Percentiles rank a stretch among this genome's conserved stretches.
Conservation (phyloP, 2,113 vertebrate species). For the Corythornis madagascariensis region DNA sequence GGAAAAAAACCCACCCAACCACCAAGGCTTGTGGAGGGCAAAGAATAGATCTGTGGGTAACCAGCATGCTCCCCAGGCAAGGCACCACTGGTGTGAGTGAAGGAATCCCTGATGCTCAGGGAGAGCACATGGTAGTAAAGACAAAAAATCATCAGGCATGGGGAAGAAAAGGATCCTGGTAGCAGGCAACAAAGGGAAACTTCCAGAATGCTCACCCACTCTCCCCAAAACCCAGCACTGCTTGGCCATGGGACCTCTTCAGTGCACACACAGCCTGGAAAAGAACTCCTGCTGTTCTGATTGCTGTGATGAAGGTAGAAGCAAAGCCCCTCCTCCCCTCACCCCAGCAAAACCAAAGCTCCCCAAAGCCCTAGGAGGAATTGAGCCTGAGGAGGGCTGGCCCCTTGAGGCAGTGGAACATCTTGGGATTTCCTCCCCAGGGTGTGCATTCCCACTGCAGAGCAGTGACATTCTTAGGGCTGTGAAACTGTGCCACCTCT, state of each 20-base stretch:
- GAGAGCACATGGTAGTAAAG: not conserved
- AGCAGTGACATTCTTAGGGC: conserved; percentile 9
- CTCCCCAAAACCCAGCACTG: not conserved
- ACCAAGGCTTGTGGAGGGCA: not conserved
- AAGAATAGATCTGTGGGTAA: not conserved
- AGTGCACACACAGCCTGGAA: not conserved
- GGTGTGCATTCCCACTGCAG: conserved; percentile 3
- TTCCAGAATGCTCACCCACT: not conserved
- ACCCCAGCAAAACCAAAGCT: not conserved
- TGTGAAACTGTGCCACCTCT: conserved; percentile 46
- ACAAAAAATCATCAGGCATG: not conserved
- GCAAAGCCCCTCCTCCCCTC: not conserved
- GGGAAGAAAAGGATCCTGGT: not conserved
- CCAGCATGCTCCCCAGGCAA: not conserved
- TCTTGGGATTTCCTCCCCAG: conserved; percentile 42
- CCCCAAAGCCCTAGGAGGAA: not conserved
- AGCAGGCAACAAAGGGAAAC: not conserved
- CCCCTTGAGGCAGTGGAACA: conserved; percentile 6
- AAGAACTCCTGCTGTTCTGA: not conserved
- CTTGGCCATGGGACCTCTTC: fast-evolving
- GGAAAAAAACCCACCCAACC: not conserved
- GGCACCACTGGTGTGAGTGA: not conserved
- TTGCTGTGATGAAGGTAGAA: not conserved
- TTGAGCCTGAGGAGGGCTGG: not conserved
- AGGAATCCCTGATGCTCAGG: not conserved